Percentiles rank a stretch among this genome's conserved stretches.
Evolutionary conservation across 2,888 invertebrate species (phyloP).

Genomic region (Crematogaster levior): DNA sequence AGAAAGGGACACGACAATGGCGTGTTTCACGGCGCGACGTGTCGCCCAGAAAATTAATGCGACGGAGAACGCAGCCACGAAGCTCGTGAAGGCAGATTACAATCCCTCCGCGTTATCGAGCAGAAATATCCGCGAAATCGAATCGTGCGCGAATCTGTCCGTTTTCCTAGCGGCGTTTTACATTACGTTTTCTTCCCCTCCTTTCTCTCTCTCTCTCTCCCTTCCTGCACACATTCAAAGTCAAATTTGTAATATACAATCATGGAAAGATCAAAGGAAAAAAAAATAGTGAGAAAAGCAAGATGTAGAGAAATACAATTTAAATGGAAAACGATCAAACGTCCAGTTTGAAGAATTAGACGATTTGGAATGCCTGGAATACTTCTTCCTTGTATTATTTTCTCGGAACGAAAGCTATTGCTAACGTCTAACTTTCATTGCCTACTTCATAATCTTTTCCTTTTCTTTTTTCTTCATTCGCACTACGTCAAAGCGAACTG

Average conservation of each 20-base stretch:
- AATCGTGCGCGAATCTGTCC: not conserved
- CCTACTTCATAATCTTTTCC: not conserved
- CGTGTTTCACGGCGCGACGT: not conserved
- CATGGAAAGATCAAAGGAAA: no score
- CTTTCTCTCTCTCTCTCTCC: not conserved
- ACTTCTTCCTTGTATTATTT: not conserved
- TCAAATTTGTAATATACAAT: no score
- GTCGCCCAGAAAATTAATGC: constrained; percentile 37
- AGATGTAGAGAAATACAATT: not conserved
- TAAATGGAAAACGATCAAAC: not conserved
- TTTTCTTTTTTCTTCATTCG: not conserved
- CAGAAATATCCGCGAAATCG: constrained; percentile 10
- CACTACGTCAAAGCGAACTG: not conserved
- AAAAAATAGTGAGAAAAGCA: no score
- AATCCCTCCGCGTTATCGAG: constrained; percentile 9
- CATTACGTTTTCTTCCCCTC: not conserved
- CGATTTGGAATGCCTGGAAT: not conserved
- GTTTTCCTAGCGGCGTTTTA: not conserved
- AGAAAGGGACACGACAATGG: constrained; percentile 37
- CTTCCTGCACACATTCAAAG: not conserved
- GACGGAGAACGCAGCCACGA: not conserved
- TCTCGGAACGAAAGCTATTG: not conserved
- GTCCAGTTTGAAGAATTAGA: not conserved
- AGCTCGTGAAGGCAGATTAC: not conserved
- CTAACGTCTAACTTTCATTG: not conserved